Base-by-base conservation (phyloP, 30 jellyfish, hydroid and myxozoan species). In the Catostylus mosaicus region DNA sequence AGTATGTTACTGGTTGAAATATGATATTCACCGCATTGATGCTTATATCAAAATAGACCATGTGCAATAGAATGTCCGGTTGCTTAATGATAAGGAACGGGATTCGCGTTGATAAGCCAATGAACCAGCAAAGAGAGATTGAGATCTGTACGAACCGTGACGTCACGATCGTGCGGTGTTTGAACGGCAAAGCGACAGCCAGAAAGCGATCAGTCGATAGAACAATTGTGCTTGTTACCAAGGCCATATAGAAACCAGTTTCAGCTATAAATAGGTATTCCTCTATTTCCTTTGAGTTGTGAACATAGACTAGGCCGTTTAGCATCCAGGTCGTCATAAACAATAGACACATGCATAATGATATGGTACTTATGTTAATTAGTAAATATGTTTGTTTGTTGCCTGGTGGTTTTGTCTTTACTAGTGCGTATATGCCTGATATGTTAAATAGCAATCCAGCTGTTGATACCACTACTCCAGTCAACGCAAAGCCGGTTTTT, bases 121-220 rank as follows among this genome's bases (percentile, higher is more conserved):
- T 30, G 45, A 74, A 36, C 95, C 95, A 85, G 45, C 86, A 74
- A 1, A 59, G 19, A 19, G 51, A 35, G 46, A 85, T 54, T 23
- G 56, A 73, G 4, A 33, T 43, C 31, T 7, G 32, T 26, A 85
- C 68, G 61, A 67, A 60, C 69, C 37, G 64, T 14, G 38, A 27
- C 24, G 95, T 59, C 37, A 85, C 78, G 38, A 74, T 23, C 24
- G 60, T 37, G 27, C 95, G 45, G 43, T 85, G 86, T 72, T 50
- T 54, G 51, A 85, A 85, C 27, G 95, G 95, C 60, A 64, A 27
- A 9, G 86, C 92, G 1, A 82, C 82, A 30, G 92, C 83, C 34
- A 70, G 35, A 36, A 82, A 57, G 10, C 92, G 78, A 68, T 82
- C 92, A 3, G 69, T 47, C 33, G 89, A 30, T 30, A 73, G 61